Evolutionary conservation across 2,113 vertebrate genomes (phyloP).

Genomic region (Rostratula benghalensis): DNA sequence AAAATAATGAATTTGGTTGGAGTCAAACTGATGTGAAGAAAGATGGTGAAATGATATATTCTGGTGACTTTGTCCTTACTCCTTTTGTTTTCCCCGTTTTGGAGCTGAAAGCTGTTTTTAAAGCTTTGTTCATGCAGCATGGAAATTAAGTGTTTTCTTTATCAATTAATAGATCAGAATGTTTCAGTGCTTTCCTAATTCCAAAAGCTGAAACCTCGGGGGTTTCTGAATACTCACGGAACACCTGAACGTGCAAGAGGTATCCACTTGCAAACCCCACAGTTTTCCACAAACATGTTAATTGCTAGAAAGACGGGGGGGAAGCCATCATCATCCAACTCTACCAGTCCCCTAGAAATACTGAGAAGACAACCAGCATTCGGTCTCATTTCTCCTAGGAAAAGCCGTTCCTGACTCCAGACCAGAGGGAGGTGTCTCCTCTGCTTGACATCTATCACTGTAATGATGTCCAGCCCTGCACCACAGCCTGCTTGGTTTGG

Average conservation of each 20-base stretch:
- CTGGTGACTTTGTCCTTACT: background rate
- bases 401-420: background rate
- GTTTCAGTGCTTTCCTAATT: background rate
- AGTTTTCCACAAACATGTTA: background rate
- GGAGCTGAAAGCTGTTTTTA: background rate
- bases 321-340: background rate
- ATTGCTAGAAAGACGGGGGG: background rate
- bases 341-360: background rate
- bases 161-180: background rate
- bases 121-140: background rate
- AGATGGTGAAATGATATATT: background rate
- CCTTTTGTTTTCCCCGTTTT: background rate
- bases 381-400: background rate
- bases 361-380: background rate
- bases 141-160: background rate
- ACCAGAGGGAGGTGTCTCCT: background rate
- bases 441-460: background rate
- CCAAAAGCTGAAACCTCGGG: background rate
- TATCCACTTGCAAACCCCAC: background rate
- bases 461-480: accelerated
- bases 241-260: background rate
- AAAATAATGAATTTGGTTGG: background rate
- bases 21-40: background rate
- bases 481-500: background rate
- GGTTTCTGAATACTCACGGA: background rate